phyloP scores from a whole-genome alignment of 1,140 invertebrate genomes.

The Globodera ellingtonae region DNA sequence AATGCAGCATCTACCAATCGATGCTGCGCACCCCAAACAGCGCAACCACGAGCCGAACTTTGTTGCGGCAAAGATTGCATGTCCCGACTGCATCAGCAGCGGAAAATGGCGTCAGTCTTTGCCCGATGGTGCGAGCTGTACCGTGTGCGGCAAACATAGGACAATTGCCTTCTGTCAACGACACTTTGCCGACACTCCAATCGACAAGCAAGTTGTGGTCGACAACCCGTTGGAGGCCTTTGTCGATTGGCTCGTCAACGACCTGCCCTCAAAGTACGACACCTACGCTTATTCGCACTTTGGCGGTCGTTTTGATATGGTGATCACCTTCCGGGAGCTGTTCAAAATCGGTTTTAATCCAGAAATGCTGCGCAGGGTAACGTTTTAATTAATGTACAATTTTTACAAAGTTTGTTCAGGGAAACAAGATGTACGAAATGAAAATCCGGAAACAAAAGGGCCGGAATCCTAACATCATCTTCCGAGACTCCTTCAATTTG shows the following conservation, averaged over 20 bases:
- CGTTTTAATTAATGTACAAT: too few relatives aligned
- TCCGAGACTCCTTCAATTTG: constrained; percentile 16
- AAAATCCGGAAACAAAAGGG: neutral
- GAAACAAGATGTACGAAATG: neutral
- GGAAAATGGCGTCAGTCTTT: neutral
- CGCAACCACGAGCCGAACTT: constrained; percentile 4
- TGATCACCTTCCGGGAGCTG: neutral
- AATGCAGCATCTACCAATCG: neutral
- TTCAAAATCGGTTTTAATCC: neutral
- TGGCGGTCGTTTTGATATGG: constrained; percentile 6
- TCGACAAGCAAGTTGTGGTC: neutral
- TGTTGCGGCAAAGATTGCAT: neutral
- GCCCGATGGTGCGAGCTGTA: neutral
- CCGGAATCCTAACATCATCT: constrained; percentile 4
- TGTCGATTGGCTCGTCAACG: neutral
- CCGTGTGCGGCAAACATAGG: neutral
- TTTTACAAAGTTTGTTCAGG: neutral
- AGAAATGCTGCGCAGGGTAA: neutral
- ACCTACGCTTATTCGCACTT: neutral
- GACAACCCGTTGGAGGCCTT: neutral
- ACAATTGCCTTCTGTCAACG: neutral
- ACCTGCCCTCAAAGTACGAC: neutral
- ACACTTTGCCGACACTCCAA: neutral
- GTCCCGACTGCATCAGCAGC: neutral
- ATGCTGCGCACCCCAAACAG: neutral